Base-by-base conservation (phyloP, 2,113 vertebrate species). In the Bambusicola thoracicus region DNA sequence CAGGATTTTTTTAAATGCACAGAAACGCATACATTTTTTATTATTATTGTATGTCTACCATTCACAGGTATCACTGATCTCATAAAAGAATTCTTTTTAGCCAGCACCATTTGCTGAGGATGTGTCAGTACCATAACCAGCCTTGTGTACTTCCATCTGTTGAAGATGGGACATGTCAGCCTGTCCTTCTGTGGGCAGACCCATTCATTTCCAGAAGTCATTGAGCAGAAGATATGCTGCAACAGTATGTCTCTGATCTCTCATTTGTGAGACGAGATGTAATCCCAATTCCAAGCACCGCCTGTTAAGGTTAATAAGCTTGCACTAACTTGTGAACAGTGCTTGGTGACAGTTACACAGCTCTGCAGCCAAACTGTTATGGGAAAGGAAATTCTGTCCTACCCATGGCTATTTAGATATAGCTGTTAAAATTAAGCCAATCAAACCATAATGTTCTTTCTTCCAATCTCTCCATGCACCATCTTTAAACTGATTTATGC, bases 401-500 rank as follows among this genome's bases (percentile, higher is more conserved):
- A 44, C 56, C 40, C 38, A 8, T 7, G 7, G 25, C 49, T 56
- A 22, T 8, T 3, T 48, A 66, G 3, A n/a, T 0, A 11, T 8
- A 62, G 56, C 24, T 2, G 8, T 43, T 76, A 34, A 34, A 83
- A 34, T 51, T 1, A 80, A 29, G 53, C 41, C 6, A 4, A 27
- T 6, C 10, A 18, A 13, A 56, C 30, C 8, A 2, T 21, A 55
- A 29, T 0, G 6, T 5, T 12, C 13, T 87, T 76, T 59, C 65
- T 65, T 20, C 43, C 34, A 38, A 62, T 11, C 59, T 17, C 36
- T 38, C 59, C 30, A 13, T 1, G 8, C 30, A 24, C 0, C 0
- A 20, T 6, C 2, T 49, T 68, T 36, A 32, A 41, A 55, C 3
- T 6, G 19, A 77, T 43, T 29, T 68, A 29, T 0, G 0, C 24